These are phyloP conservation scores for Phalacrocorax pelagicus DNA, from an alignment of 2,113 vertebrate genomes.

Conservation along the genomic window DNA sequence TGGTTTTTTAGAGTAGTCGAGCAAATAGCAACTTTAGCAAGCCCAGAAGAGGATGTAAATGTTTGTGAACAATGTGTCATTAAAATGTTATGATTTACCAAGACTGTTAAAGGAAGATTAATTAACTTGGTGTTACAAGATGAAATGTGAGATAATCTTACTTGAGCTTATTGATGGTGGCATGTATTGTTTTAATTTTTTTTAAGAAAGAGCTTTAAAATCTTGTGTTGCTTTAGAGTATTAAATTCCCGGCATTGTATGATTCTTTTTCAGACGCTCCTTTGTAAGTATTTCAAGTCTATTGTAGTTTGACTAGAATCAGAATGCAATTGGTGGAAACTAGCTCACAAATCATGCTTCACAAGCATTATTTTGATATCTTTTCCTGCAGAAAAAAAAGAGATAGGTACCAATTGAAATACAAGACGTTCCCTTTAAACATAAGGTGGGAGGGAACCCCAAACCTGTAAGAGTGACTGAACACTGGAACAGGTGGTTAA, in stretches of 20 bases:
- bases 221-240: neutral
- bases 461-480: neutral
- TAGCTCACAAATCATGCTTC: neutral
- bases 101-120: neutral
- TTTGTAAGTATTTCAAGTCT: conserved; percentile 3
- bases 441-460: neutral
- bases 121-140: neutral
- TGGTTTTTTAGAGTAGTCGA: neutral
- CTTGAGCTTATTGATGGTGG: neutral
- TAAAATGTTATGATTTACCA: neutral
- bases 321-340: neutral
- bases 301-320: neutral
- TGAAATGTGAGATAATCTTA: neutral
- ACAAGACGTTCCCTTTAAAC: neutral
- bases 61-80: neutral
- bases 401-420: neutral
- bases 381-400: neutral
- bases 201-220: neutral
- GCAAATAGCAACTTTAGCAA: neutral
- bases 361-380: neutral
- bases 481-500: neutral
- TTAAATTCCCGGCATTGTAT: conserved; percentile 34
- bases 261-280: neutral
- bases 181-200: conserved; percentile 7
- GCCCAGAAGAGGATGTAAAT: neutral